Percentiles rank a stretch among this genome's conserved stretches.
phyloP scores from a whole-genome alignment of 2,797 vertebrate genomes.

The Columba guinea region DNA sequence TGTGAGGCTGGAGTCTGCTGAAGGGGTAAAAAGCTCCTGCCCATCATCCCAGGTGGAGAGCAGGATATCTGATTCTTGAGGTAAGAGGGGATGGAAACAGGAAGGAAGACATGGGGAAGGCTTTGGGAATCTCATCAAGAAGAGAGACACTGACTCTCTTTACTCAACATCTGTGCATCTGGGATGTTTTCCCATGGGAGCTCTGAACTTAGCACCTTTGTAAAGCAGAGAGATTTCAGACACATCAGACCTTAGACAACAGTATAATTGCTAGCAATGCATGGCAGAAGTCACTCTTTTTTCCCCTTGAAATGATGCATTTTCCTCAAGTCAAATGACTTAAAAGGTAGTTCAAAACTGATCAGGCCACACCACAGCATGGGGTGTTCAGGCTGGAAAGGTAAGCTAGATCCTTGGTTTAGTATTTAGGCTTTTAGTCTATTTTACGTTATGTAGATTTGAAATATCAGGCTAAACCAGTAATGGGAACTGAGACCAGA shows the following conservation, averaged over 20 bases:
- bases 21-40: background rate
- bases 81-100: background rate
- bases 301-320: background rate
- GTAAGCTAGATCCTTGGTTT: background rate
- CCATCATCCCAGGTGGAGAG: background rate
- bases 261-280: background rate
- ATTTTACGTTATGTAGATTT: background rate
- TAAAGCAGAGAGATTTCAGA: background rate
- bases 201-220: background rate
- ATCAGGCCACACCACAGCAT: background rate
- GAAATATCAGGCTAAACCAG: background rate
- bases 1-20: background rate
- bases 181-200: rapidly evolving
- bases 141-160: background rate
- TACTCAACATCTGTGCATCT: background rate
- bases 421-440: background rate
- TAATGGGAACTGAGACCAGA: background rate
- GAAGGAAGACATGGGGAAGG: background rate
- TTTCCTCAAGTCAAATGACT: background rate
- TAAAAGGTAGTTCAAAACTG: background rate
- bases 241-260: background rate
- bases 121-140: background rate
- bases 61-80: background rate
- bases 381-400: background rate
- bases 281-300: background rate